Percentiles rank a stretch among this genome's conserved stretches.
These are phyloP conservation scores for Streptopelia turtur DNA, from an alignment of 2,797 vertebrate genomes.

Conservation along the genomic window DNA sequence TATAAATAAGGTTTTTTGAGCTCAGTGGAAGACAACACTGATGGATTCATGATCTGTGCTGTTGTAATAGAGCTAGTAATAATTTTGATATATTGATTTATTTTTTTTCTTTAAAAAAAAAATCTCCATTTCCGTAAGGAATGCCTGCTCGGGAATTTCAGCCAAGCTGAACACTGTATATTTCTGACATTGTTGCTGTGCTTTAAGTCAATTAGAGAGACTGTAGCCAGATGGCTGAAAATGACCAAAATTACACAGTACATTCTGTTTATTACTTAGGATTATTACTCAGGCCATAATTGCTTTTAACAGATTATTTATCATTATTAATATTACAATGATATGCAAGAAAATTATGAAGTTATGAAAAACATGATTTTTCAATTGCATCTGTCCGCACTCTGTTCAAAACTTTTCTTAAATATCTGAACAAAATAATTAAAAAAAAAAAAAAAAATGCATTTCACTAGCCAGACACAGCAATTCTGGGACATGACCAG, in stretches of 20 bases:
- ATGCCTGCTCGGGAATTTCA: conserved; percentile 12
- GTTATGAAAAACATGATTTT: conserved; percentile 14
- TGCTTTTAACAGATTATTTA: conserved; percentile 67
- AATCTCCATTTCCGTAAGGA: background rate
- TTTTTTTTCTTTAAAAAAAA: background rate
- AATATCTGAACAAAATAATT: background rate
- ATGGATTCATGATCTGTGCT: conserved; percentile 8
- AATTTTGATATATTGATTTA: conserved; percentile 11
- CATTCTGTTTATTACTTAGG: conserved; percentile 66
- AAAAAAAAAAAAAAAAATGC: background rate
- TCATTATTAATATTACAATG: conserved; percentile 46
- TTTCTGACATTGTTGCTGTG: conserved; percentile 19
- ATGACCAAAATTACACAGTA: conserved; percentile 70
- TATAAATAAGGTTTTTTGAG: conserved; percentile 23
- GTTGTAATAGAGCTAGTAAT: background rate
- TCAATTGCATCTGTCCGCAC: background rate
- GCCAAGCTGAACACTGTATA: background rate
- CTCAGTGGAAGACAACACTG: conserved; percentile 1
- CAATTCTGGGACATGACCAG: background rate
- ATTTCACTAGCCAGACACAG: background rate
- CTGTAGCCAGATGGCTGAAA: conserved; percentile 78
- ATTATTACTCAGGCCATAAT: conserved; percentile 67
- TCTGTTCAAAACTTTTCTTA: background rate
- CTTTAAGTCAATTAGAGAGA: conserved; percentile 75
- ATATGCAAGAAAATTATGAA: background rate